These are phyloP conservation scores for Hestina assimilis DNA, from an alignment of 1,140 invertebrate species.

Conservation along the genomic window DNA sequence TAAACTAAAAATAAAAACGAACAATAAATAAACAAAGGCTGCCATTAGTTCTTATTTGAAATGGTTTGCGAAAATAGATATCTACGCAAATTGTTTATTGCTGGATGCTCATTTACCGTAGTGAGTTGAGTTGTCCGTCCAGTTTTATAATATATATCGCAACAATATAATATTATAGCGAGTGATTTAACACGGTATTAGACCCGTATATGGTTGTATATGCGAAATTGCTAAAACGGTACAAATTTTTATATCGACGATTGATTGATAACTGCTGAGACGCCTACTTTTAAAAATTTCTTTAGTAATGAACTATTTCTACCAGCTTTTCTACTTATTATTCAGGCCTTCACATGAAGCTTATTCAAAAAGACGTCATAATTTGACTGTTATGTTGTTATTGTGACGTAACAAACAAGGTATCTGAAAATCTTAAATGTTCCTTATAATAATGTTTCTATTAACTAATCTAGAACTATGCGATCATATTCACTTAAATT, in stretches of 20 bases:
- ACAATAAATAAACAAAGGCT: constrained; percentile 51
- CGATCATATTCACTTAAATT: too few species aligned
- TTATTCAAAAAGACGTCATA: too few species aligned
- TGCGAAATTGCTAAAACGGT: constrained; percentile 12
- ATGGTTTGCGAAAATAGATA: constrained; percentile 28
- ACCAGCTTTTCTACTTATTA: constrained; percentile 1
- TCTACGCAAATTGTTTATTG: constrained; percentile 43
- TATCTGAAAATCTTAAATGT: too few species aligned
- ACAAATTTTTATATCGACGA: constrained; percentile 9
- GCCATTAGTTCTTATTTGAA: constrained; percentile 47
- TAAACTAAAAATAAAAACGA: constrained; percentile 48
- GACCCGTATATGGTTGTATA: constrained; percentile 2
- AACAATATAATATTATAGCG: constrained; percentile 43
- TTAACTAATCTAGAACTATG: too few species aligned
- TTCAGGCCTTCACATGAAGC: constrained; percentile 6
- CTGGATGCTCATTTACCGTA: constrained; percentile 73
- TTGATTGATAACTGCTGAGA: constrained; percentile 11
- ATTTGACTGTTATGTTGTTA: too few species aligned
- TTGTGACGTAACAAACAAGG: too few species aligned
- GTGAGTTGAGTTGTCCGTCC: constrained; percentile 77
- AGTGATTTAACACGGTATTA: constrained; percentile 20
- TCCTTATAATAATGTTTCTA: too few species aligned
- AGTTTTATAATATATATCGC: constrained; percentile 74
- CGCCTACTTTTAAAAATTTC: neutral
- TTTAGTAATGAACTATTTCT: neutral